Percentiles rank a stretch among this genome's conserved stretches.
Conservation (phyloP, 2,113 vertebrate genomes). For the Cyanistes caeruleus region DNA sequence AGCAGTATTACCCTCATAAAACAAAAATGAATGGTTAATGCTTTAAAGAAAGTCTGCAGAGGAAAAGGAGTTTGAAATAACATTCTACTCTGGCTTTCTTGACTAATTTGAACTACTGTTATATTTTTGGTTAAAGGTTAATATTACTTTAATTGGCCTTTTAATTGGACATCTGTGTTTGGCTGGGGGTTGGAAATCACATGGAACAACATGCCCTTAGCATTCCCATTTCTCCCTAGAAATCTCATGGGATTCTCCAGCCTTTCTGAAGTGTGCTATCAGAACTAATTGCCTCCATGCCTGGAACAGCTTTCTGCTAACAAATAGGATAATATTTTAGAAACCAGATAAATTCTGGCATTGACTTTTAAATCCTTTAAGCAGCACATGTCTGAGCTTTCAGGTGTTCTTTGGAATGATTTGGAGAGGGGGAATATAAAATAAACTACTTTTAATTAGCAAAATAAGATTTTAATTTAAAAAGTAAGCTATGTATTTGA, state of each 20-base stretch:
- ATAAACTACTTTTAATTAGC: background rate
- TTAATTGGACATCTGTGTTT: constrained; percentile 45
- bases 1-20: constrained; percentile 58
- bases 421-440: too few relatives aligned
- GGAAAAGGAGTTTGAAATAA: constrained; percentile 64
- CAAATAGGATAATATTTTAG: background rate
- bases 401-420: background rate
- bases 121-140: constrained; percentile 66
- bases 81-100: constrained; percentile 29
- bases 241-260: background rate
- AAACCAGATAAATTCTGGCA: background rate
- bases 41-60: constrained; percentile 24
- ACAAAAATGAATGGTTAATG: constrained; percentile 40
- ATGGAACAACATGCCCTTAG: background rate
- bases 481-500: background rate
- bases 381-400: background rate
- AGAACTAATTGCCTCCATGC: background rate
- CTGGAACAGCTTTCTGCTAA: background rate
- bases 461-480: background rate
- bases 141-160: constrained; percentile 63
- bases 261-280: background rate
- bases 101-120: constrained; percentile 68
- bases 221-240: background rate
- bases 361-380: background rate
- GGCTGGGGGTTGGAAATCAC: background rate